Percentiles rank a stretch among this genome's conserved stretches.
phyloP scores from a whole-genome alignment of 1,140 invertebrate genomes.

The Zaprionus taronus region DNA sequence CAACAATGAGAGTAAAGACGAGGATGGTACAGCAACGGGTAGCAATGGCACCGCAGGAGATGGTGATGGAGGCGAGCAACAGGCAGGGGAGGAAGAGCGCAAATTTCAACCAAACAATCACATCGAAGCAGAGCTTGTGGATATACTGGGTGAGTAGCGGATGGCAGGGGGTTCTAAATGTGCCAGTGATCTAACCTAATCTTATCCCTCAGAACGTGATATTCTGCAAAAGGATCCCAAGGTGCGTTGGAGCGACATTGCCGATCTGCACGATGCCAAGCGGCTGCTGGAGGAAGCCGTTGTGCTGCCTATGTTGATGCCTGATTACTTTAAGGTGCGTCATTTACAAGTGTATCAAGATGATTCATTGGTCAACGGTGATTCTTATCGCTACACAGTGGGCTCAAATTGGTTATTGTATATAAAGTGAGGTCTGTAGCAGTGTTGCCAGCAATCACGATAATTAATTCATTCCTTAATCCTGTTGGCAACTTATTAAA shows the following conservation, averaged over 20 bases:
- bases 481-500: too few relatives aligned
- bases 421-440: not conserved
- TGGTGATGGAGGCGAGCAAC: constrained; percentile 85
- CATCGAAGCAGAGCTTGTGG: constrained; percentile 95
- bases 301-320: constrained; percentile 98
- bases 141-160: constrained; percentile 90
- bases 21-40: constrained; percentile 46
- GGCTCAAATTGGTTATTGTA: not conserved
- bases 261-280: constrained; percentile 98
- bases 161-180: not conserved
- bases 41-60: constrained; percentile 53
- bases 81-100: constrained; percentile 87
- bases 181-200: not conserved
- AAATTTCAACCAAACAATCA: constrained; percentile 96
- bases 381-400: constrained; percentile 18
- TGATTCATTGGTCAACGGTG: constrained; percentile 48
- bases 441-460: too few relatives aligned
- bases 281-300: constrained; percentile 98
- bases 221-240: constrained; percentile 99
- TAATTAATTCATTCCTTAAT: too few relatives aligned
- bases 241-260: constrained; percentile 98
- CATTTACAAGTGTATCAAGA: not conserved
- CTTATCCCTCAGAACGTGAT: constrained; percentile 90
- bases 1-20: constrained; percentile 60
- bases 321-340: constrained; percentile 97